These are phyloP conservation scores for Scaptomyza reducta DNA, from an alignment of 2,888 invertebrate genomes.

Conservation along the genomic window DNA sequence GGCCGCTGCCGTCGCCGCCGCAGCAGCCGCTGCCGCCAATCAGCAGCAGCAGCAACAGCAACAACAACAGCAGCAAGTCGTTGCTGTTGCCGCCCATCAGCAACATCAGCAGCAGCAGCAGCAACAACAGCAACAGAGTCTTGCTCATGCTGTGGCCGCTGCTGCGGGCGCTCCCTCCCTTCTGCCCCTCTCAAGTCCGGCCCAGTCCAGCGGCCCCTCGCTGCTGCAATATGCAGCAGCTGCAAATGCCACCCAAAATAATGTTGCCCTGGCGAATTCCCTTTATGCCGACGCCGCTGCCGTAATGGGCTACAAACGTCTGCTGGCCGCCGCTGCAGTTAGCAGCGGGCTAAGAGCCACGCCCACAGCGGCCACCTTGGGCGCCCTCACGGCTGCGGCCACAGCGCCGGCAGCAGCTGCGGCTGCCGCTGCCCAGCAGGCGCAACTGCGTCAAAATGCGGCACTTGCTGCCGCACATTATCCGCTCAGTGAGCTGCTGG, in stretches of 20 bases:
- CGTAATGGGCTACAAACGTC: constrained; percentile 83
- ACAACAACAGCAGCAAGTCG: constrained; percentile 74
- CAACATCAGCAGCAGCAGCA: constrained; percentile 76
- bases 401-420: constrained; percentile 62
- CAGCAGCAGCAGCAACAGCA: constrained; percentile 85
- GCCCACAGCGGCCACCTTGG: constrained; percentile 58
- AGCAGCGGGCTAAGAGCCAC: constrained; percentile 79
- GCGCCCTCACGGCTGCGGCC: constrained; percentile 83
- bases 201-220: constrained; percentile 82
- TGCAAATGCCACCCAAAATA: constrained; percentile 85
- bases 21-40: constrained; percentile 77
- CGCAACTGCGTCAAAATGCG: constrained; percentile 78
- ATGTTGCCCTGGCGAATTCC: constrained; percentile 82
- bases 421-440: constrained; percentile 79
- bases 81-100: constrained; percentile 78
- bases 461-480: constrained; percentile 85
- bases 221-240: constrained; percentile 87
- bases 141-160: constrained; percentile 69
- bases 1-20: constrained; percentile 81
- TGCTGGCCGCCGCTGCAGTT: constrained; percentile 84
- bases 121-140: constrained; percentile 76
- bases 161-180: constrained; percentile 68
- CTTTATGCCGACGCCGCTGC: constrained; percentile 85
- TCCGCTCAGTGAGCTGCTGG: constrained; percentile 89
- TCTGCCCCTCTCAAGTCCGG: constrained; percentile 60